Evolutionary conservation across 2,113 vertebrate species (phyloP).

Genomic region (Connochaetes taurinus): DNA sequence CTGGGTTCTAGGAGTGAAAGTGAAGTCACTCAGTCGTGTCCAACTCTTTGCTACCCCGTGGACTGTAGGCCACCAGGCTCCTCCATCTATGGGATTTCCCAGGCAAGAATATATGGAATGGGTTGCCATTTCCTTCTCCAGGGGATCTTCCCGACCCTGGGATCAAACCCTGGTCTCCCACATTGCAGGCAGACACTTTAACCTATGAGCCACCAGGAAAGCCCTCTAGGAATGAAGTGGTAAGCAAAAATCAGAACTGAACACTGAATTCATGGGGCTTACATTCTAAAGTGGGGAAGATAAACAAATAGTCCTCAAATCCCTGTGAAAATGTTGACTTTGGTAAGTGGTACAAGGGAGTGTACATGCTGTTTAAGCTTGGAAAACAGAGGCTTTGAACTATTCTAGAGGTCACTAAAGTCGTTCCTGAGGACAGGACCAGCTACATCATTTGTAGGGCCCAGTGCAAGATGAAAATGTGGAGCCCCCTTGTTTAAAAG

Average conservation of each 20-base stretch:
- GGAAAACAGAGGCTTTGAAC: neutral
- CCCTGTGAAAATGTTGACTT: neutral
- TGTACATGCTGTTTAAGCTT: neutral
- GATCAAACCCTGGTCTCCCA: too few relatives aligned
- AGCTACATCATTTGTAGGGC: neutral
- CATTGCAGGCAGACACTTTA: too few relatives aligned
- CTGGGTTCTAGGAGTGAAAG: neutral
- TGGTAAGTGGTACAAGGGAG: neutral
- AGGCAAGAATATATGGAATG: too few relatives aligned
- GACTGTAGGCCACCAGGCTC: too few relatives aligned
- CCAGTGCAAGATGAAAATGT: neutral
- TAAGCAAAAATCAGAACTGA: neutral
- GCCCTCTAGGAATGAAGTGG: neutral
- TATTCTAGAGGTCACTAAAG: neutral
- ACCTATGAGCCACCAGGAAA: too few relatives aligned
- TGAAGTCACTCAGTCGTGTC: too few relatives aligned
- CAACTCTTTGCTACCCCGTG: too few relatives aligned
- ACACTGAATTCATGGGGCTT: neutral
- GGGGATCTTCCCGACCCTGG: too few relatives aligned
- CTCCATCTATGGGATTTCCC: too few relatives aligned
- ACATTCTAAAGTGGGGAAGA: neutral
- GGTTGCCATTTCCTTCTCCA: too few relatives aligned
- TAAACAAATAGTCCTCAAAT: neutral
- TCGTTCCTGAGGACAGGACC: neutral
- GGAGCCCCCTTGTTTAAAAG: neutral